A percentile compares a stretch with the other conserved stretches of the same genome.
These are phyloP conservation scores for Ptyas mucosa DNA, from an alignment of 2,113 vertebrate genomes.

Conservation along the genomic window DNA sequence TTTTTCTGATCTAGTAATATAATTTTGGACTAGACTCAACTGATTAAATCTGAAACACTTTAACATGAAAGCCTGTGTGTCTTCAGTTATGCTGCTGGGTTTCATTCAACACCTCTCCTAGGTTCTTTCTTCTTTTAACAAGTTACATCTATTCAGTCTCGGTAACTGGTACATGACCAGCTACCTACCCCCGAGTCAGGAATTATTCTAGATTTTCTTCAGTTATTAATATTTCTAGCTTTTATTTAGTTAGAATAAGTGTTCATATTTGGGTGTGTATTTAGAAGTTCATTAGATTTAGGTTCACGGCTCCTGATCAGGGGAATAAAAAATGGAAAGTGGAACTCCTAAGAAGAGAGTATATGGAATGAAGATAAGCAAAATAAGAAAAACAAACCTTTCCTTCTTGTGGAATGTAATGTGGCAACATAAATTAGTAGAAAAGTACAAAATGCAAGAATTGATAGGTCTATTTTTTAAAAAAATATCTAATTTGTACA, in stretches of 20 bases:
- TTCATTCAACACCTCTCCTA: background rate
- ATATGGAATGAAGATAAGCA: background rate
- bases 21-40: conserved; percentile 47
- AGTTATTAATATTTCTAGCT: background rate
- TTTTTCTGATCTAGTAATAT: conserved; percentile 62
- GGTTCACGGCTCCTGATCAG: background rate
- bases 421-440: background rate
- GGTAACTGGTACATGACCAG: background rate
- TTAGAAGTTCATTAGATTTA: background rate
- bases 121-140: background rate
- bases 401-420: background rate
- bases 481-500: background rate
- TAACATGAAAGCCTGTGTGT: conserved; percentile 23
- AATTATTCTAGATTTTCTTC: background rate
- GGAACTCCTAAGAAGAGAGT: background rate
- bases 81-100: background rate
- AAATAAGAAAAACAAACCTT: background rate
- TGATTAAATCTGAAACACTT: conserved; percentile 49
- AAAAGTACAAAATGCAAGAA: background rate
- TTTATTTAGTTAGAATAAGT: background rate
- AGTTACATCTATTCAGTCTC: background rate
- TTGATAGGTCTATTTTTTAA: background rate
- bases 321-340: background rate
- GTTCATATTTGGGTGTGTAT: background rate
- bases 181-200: too few species aligned